Evolutionary conservation across 2,113 vertebrate species (phyloP).

Genomic region (Erythrolamprus reginae): DNA sequence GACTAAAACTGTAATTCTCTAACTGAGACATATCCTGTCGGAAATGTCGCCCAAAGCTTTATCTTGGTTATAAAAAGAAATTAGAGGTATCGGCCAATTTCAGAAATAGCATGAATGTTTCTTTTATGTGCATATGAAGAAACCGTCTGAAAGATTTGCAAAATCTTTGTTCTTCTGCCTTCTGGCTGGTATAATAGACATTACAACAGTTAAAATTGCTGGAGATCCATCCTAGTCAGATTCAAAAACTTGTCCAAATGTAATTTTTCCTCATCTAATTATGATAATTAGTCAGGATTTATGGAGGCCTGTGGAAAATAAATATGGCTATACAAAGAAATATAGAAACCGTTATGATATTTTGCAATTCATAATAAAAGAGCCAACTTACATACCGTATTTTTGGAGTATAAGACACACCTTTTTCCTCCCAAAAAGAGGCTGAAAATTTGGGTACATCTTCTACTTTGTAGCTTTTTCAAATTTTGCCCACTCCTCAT

Average conservation of each 20-base stretch:
- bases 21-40: slow-evolving; percentile 49
- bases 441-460: no score
- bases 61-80: slow-evolving; percentile 62
- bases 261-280: slow-evolving; percentile 97
- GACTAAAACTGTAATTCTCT: slow-evolving; percentile 53
- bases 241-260: slow-evolving; percentile 95
- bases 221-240: slow-evolving; percentile 91
- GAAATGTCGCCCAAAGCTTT: slow-evolving; percentile 64
- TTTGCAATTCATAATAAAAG: slow-evolving; percentile 87
- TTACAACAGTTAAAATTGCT: slow-evolving; percentile 80
- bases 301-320: slow-evolving; percentile 86
- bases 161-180: slow-evolving; percentile 69
- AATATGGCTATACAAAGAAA: slow-evolving; percentile 86
- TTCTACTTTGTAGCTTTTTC: no score
- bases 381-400: slow-evolving; percentile 56
- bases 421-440: no score
- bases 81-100: slow-evolving; percentile 65
- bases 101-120: slow-evolving; percentile 66
- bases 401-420: no score
- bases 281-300: slow-evolving; percentile 96
- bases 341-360: slow-evolving; percentile 82
- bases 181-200: slow-evolving; percentile 79
- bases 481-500: slow-evolving; percentile 25
- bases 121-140: slow-evolving; percentile 63
- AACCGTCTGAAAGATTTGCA: slow-evolving; percentile 76